Evolutionary conservation across 2,888 invertebrate genomes (phyloP), one percentile per base, ranked within the genome.

Genomic region (Azorinus chamasolen): DNA sequence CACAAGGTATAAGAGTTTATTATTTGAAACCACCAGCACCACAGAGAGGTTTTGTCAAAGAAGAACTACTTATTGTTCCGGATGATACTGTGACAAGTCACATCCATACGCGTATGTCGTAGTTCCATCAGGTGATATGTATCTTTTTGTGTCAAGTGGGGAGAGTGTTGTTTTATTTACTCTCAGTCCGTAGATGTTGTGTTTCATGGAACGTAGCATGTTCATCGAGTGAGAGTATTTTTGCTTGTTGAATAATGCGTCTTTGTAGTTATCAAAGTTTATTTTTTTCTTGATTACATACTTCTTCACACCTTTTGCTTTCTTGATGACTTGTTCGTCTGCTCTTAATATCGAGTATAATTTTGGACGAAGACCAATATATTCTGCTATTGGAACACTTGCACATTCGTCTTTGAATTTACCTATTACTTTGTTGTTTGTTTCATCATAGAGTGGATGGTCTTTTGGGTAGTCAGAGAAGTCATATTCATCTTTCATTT

Each of bases 61-160:
- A 73, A 46, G 73, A 66, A 62, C 27, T 73, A 12, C 66, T 73
- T 73, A 73, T 62, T 68, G 66, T 61, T 61, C 62, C 69, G n/a
- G 46, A n/a, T 68, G 53, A 68, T 79, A 70, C n/a, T n/a, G n/a
- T n/a, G n/a, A n/a, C 62, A 41, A 41, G 41, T 41, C 41, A 41
- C 41, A 41, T 41, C 79, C 82, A 80, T 82, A 83, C 74, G 84
- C 75, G 71, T 83, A 50, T 61, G 72, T 77, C 55, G 59, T 76
- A 43, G 79, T 59, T 20, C 79, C 70, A 76, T 76, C 68, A 2
- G 54, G 25, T 25, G 66, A 37, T 51, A 81, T 81, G 50, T 73
- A 78, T 50, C 79, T 41, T 71, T 84, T 84, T 39, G 66, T 72
- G 53, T 85, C 83, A 51, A 76, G 71, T 20, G 80, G 78, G 3